These are phyloP conservation scores for Astur gentilis DNA, from an alignment of 2,113 vertebrate species.

Conservation along the genomic window DNA sequence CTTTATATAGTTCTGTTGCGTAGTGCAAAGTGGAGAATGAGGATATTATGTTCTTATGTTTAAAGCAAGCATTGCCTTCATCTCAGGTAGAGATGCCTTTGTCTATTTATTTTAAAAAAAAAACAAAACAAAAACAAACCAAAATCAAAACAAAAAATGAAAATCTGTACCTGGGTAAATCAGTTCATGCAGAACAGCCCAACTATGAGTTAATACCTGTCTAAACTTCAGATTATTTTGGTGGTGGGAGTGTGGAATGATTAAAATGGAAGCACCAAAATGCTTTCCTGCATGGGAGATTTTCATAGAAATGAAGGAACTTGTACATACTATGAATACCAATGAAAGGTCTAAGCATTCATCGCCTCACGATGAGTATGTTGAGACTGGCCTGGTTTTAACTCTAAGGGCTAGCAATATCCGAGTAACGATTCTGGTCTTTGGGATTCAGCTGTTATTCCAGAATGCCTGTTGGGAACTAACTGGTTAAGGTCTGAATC, in stretches of 20 bases:
- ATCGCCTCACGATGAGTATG: neutral
- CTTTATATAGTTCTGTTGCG: neutral
- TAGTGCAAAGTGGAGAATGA: neutral
- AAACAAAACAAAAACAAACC: too few species aligned
- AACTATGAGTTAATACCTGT: neutral
- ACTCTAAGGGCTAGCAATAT: neutral
- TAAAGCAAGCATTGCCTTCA: neutral
- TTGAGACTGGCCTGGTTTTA: neutral
- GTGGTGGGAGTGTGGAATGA: neutral
- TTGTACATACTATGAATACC: neutral
- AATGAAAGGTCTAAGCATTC: neutral
- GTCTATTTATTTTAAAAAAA: neutral
- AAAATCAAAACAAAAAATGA: too few species aligned
- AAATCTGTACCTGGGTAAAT: neutral
- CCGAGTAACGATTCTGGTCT: neutral
- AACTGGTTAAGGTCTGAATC: neutral
- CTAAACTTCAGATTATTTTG: neutral
- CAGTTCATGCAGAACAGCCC: neutral
- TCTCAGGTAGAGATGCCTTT: neutral
- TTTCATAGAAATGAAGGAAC: neutral
- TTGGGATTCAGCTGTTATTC: neutral
- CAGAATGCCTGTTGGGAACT: neutral
- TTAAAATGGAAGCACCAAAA: neutral
- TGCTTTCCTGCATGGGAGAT: neutral
- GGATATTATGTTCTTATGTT: neutral